These are phyloP conservation scores for Ditylenchus weischeri DNA, from an alignment of 2,888 invertebrate genomes.

Conservation along the genomic window DNA sequence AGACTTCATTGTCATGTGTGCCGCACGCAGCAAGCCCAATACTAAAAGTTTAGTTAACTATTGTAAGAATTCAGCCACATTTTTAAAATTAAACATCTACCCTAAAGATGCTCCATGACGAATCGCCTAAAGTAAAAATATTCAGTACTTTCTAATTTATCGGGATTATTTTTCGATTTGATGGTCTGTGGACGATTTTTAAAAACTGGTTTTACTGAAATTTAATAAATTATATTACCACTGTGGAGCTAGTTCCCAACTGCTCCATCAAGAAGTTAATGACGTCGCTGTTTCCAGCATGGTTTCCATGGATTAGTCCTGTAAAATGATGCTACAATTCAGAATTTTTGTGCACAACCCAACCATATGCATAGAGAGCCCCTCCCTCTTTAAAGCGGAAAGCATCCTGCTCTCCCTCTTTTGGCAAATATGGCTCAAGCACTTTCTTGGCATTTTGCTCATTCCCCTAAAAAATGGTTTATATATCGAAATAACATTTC, in stretches of 20 bases:
- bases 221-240: slow-evolving; percentile 15
- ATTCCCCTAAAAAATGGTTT: slow-evolving; percentile 69
- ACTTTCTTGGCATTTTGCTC: slow-evolving; percentile 92
- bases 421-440: slow-evolving; percentile 96
- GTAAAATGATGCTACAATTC: slow-evolving; percentile 16
- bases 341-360: not conserved
- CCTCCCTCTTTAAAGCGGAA: slow-evolving; percentile 65
- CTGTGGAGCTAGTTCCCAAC: slow-evolving; percentile 82
- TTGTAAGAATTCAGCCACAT: too few relatives aligned
- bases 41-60: too few relatives aligned
- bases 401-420: slow-evolving; percentile 77
- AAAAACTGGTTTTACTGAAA: too few relatives aligned
- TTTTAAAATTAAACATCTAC: too few relatives aligned
- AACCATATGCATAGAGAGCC: slow-evolving; percentile 74
- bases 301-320: slow-evolving; percentile 96
- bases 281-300: slow-evolving; percentile 86
- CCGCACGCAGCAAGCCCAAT: slow-evolving; percentile 97
- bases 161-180: too few relatives aligned
- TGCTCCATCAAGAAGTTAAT: slow-evolving; percentile 87
- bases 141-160: too few relatives aligned
- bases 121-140: slow-evolving; percentile 29
- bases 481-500: slow-evolving; percentile 15
- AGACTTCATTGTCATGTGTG: slow-evolving; percentile 67
- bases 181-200: too few relatives aligned
- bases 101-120: slow-evolving; percentile 96